phyloP scores from a whole-genome alignment of 2,797 vertebrate genomes.

The Lithobates sylvaticus region DNA sequence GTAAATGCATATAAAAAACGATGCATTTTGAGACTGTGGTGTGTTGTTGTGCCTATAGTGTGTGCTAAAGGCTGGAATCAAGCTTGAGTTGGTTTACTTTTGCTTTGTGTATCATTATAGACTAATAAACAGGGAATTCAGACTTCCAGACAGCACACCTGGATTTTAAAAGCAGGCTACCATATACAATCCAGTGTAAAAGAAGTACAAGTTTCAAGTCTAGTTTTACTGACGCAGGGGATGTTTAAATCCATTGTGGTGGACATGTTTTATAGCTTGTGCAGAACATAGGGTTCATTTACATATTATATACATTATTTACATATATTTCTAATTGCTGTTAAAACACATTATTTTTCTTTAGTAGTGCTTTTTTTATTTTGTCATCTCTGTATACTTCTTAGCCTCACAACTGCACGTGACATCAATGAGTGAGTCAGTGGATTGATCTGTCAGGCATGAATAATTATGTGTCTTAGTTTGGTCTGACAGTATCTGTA shows the following conservation, averaged over 20 bases:
- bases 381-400: neutral
- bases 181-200: neutral
- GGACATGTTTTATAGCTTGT: neutral
- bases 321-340: neutral
- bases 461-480: neutral
- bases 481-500: neutral
- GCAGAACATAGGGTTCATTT: neutral
- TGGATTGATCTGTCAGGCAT: neutral
- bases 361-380: neutral
- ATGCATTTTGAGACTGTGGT: neutral
- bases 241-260: neutral
- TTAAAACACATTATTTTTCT: neutral
- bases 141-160: slow-evolving; percentile 22
- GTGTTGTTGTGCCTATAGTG: neutral
- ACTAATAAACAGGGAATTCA: slow-evolving; percentile 17
- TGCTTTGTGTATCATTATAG: neutral
- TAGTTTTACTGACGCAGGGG: neutral
- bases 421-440: neutral
- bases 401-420: neutral
- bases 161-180: neutral
- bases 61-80: neutral
- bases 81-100: neutral
- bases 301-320: neutral
- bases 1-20: neutral
- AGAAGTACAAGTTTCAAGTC: neutral